Evolutionary conservation across 1,140 invertebrate genomes (phyloP), one percentile per base, ranked within the genome.

Genomic region (Drosophila erecta): DNA sequence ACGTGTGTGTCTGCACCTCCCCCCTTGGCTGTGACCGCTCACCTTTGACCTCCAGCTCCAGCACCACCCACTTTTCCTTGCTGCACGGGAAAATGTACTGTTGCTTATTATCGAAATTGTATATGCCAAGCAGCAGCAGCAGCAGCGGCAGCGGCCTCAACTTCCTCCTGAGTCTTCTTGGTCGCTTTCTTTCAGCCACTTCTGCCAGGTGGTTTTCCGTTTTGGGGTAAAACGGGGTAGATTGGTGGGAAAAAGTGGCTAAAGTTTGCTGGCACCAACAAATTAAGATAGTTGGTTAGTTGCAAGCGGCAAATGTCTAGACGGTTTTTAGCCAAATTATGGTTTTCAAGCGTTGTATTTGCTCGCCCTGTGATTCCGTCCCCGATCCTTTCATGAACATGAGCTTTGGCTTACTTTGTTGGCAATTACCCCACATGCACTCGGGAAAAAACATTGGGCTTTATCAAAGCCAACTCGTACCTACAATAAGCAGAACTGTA

Each of bases 71-170:
- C 17, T 4, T 15, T 15, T 6, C 3, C 58, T 27, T 40, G 20
- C 14, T 24, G 46, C 46, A 64, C 24, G 41, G 71, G 46, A 76
- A 66, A 65, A 57, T 66, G 61, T 66, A 76, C 69, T 86, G 83
- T 86, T 86, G 83, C 83, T 86, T 86, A 86, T 86, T 86, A 86
- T 87, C 83, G 83, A 86, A 86, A 86, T 86, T 87, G 83, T 86
- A 86, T 86, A 86, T 83, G 79, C 83, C 83, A 79, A 66, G 80
- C 80, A 87, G 69, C 60, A 51, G 67, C 17, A 17, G 17, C 17
- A 17, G 17, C 1, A 17, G 17, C 17, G n/a, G n/a, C n/a, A n/a
- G n/a, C 73, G 65, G 73, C 78, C 61, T 56, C 70, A 81, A 86
- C 81, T 87, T 86, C 74, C 83, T 78, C 56, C 37, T 35, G 64